A percentile compares a stretch with the other conserved stretches of the same genome.
phyloP scores from a whole-genome alignment of 2,888 invertebrate species.

The Cantharis nigra region DNA sequence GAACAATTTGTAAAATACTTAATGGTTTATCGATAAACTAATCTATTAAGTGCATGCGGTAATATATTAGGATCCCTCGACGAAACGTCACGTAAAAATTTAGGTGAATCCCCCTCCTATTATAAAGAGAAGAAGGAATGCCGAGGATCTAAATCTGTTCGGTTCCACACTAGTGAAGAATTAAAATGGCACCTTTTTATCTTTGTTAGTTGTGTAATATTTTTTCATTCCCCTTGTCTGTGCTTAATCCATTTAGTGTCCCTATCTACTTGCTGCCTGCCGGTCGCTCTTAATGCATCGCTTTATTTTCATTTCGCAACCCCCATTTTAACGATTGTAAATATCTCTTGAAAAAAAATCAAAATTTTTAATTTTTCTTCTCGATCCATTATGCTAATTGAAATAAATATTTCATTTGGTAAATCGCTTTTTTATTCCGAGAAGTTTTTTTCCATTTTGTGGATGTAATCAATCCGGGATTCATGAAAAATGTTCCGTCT shows the following conservation, averaged over 20 bases:
- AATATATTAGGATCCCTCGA: neutral
- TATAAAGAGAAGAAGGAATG: conserved; percentile 11
- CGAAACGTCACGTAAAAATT: conserved; percentile 13
- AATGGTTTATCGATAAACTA: neutral
- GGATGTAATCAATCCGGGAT: conserved; percentile 1
- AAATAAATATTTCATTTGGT: conserved; percentile 3
- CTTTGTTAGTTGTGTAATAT: conserved; percentile 51
- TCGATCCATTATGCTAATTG: conserved; percentile 1
- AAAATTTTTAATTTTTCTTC: neutral
- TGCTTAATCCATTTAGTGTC: conserved; percentile 50
- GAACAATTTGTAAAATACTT: neutral
- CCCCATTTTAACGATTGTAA: conserved; percentile 30
- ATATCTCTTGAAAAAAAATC: conserved; percentile 13
- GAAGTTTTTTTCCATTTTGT: neutral
- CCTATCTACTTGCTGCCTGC: conserved; percentile 45
- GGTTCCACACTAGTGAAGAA: conserved; percentile 36
- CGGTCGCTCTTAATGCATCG: conserved; percentile 48
- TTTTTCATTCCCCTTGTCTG: conserved; percentile 52
- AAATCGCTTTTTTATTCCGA: neutral
- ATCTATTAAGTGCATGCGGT: neutral
- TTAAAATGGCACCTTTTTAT: conserved; percentile 52
- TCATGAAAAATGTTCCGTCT: conserved; percentile 12
- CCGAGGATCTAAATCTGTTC: conserved; percentile 27
- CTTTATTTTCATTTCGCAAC: conserved; percentile 49
- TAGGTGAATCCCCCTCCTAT: conserved; percentile 15